phyloP scores from a whole-genome alignment of 2,888 invertebrate species.

The Nasonia oneida region DNA sequence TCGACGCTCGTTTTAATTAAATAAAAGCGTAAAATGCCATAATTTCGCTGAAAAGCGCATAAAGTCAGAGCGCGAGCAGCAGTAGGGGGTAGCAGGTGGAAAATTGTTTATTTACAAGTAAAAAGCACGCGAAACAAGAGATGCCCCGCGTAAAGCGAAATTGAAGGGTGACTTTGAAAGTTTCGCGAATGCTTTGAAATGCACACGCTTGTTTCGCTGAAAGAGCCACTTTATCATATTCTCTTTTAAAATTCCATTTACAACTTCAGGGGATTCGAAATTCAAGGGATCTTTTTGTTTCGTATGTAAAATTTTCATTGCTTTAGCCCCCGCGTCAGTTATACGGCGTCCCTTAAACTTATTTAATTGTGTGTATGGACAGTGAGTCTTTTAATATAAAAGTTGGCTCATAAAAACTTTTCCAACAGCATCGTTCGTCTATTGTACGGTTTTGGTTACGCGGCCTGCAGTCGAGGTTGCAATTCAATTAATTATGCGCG shows the following conservation, averaged over 20 bases:
- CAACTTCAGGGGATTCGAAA: conserved; percentile 28
- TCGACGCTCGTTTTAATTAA: not conserved
- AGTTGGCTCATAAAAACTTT: not conserved
- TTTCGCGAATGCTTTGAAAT: conserved; percentile 38
- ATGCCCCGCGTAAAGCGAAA: conserved; percentile 21
- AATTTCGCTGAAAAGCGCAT: not conserved
- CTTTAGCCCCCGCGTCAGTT: conserved; percentile 13
- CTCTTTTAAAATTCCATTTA: conserved; percentile 57
- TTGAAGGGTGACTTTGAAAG: conserved; percentile 45
- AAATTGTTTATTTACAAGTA: not conserved
- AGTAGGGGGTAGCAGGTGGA: not conserved
- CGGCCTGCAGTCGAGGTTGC: not conserved
- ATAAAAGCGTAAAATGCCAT: not conserved
- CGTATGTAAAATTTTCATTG: conserved; percentile 45
- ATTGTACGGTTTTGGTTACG: not conserved
- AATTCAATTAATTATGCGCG: not conserved
- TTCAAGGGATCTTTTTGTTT: conserved; percentile 39
- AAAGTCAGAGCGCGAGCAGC: not conserved
- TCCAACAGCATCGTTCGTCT: not conserved
- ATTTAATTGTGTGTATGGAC: not conserved
- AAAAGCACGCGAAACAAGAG: conserved; percentile 7
- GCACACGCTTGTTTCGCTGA: conserved; percentile 39
- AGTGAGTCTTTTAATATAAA: conserved; percentile 23
- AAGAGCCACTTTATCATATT: conserved; percentile 48
- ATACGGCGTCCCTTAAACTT: not conserved